Evolutionary conservation across 1,140 invertebrate species (phyloP).

Genomic region (Drosophila sulfurigaster): DNA sequence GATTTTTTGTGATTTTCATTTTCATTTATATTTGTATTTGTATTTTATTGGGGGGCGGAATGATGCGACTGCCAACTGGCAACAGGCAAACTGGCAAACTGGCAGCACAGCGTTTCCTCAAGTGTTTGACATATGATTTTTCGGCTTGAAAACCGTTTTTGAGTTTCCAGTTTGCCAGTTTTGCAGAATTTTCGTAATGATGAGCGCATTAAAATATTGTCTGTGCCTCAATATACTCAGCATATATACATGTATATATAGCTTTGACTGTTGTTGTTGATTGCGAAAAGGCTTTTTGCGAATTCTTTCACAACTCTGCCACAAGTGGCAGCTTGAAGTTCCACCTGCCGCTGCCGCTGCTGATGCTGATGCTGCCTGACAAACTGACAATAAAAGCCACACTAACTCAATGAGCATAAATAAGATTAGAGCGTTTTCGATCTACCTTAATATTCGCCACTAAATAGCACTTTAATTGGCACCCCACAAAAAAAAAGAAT

Average conservation of each 20-base stretch:
- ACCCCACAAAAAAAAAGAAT: conserved; percentile 29
- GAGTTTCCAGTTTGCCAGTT: conserved; percentile 66
- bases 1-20: conserved; percentile 18
- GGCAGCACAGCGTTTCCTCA: conserved; percentile 28
- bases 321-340: conserved; percentile 53
- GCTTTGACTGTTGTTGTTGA: conserved; percentile 24
- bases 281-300: conserved; percentile 65
- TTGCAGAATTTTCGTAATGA: conserved; percentile 81
- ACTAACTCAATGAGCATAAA: conserved; percentile 74
- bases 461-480: conserved; percentile 80
- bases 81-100: conserved; percentile 4
- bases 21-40: conserved; percentile 23
- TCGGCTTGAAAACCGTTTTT: conserved; percentile 65
- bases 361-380: conserved; percentile 3
- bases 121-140: conserved; percentile 82
- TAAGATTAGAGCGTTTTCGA: conserved; percentile 66
- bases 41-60: conserved; percentile 24
- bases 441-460: conserved; percentile 57
- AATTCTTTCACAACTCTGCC: conserved; percentile 70
- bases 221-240: not conserved
- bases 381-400: conserved; percentile 57
- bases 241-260: not conserved
- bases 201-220: conserved; percentile 59
- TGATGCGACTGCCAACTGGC: conserved; percentile 10
- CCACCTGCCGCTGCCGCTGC: conserved; percentile 10